Evolutionary conservation across 2,797 vertebrate species (phyloP), one percentile per base, ranked within the genome.

Genomic region (Thunnus albacares): DNA sequence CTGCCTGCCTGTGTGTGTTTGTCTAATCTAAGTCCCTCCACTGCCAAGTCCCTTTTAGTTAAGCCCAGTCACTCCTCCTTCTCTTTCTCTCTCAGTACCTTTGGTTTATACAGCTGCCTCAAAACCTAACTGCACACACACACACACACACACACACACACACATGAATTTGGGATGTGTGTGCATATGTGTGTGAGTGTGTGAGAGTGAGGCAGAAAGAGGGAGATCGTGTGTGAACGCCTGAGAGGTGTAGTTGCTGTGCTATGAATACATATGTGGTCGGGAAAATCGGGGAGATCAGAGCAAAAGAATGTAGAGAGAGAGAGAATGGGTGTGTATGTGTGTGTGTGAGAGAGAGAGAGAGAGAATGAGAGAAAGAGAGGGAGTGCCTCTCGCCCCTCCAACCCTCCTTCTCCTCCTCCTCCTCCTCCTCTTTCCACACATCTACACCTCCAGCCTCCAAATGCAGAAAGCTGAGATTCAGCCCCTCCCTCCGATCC

Each of bases 201-300:
- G 67, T 13, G 69, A 60, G 60, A 35, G 59, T 17, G 62, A 60
- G 59, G 60, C 18, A 70, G 38, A 80, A 11, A 70, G 55, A 71
- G 72, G 61, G 63, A 53, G 64, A 47, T 57, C n/a, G n/a, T 73
- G 73, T 65, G 77, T 73, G 63, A 64, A 65, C 43, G 57, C 68
- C 53, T 71, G 80, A 78, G 82, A 83, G 68, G 66, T 82, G 80
- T 79, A 71, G 82, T 71, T 75, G 79, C 74, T 85, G 83, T 84
- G 84, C 91, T 82, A 65, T 87, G 85, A 87, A 90, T 88, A 82
- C 82, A 82, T 85, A 83, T 80, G 86, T 71, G 76, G 84, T 84
- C 57, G 57, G 70, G 87, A 86, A 51, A 85, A 81, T 75, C 67
- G 20, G 81, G 64, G 77, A 79, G 82, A 87, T 83, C 84, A 85